Conservation (phyloP, 2,797 vertebrate genomes). For the Enteromius radiatus region DNA sequence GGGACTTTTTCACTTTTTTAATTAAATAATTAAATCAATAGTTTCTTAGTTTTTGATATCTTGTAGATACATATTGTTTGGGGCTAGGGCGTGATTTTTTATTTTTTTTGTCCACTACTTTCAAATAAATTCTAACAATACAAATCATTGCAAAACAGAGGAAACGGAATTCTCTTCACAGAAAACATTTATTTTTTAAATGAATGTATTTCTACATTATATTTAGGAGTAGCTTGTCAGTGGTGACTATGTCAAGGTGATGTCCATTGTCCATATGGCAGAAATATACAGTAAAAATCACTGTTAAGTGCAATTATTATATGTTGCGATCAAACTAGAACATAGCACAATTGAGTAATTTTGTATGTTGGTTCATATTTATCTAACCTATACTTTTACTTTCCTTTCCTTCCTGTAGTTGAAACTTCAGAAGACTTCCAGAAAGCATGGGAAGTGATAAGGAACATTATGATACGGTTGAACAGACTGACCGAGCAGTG, state of each 20-base stretch:
- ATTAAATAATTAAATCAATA: not conserved
- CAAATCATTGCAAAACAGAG: not conserved
- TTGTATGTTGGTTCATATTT: not conserved
- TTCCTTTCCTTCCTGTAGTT: conserved; percentile 29
- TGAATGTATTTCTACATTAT: not conserved
- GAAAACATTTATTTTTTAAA: not conserved
- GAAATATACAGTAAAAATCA: not conserved
- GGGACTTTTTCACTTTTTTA: too few species aligned
- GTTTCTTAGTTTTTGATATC: not conserved
- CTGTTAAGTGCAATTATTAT: not conserved
- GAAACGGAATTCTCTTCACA: not conserved
- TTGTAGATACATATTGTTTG: not conserved
- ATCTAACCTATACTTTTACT: not conserved
- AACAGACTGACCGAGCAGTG: conserved; percentile 72
- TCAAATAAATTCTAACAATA: not conserved
- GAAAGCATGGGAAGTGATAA: conserved; percentile 73
- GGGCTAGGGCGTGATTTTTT: not conserved
- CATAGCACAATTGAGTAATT: too few species aligned
- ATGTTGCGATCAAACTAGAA: not conserved
- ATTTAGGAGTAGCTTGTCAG: not conserved
- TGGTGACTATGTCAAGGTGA: not conserved
- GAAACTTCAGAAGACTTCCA: conserved; percentile 64
- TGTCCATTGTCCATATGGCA: not conserved
- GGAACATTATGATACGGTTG: conserved; percentile 68
- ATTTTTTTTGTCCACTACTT: not conserved